phyloP scores from a whole-genome alignment of 1,140 invertebrate genomes.

The Polyergus mexicanus region DNA sequence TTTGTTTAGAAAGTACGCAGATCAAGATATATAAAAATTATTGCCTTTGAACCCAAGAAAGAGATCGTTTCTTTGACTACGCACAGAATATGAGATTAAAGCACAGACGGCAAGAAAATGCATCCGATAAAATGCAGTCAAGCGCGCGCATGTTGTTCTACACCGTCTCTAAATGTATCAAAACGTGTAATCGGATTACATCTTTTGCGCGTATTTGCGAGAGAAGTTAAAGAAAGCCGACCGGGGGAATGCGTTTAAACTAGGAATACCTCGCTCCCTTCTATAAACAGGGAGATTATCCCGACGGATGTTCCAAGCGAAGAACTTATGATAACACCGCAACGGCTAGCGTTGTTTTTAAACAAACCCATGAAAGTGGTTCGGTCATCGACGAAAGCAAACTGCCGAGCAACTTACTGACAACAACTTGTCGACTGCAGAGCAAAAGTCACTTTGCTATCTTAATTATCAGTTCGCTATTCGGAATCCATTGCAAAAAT shows the following conservation, averaged over 20 bases:
- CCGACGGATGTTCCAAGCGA: slow-evolving; percentile 28
- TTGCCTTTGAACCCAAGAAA: neutral
- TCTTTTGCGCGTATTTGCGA: slow-evolving; percentile 42
- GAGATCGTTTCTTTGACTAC: neutral
- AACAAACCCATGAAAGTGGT: slow-evolving; percentile 52
- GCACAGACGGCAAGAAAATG: slow-evolving; percentile 36
- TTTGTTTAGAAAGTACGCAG: neutral
- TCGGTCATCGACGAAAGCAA: slow-evolving; percentile 40
- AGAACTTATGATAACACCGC: slow-evolving; percentile 61
- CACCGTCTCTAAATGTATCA: slow-evolving; percentile 54
- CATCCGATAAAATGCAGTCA: slow-evolving; percentile 38
- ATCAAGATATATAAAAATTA: slow-evolving; percentile 2
- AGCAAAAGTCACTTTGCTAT: slow-evolving; percentile 52
- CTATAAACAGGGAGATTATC: slow-evolving; percentile 61
- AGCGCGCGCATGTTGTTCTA: slow-evolving; percentile 29
- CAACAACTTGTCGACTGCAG: slow-evolving; percentile 61
- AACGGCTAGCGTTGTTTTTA: slow-evolving; percentile 42
- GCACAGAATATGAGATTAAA: neutral
- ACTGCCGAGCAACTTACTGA: slow-evolving; percentile 40
- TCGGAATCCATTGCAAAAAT: slow-evolving; percentile 58
- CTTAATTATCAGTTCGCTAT: slow-evolving; percentile 66
- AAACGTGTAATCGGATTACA: slow-evolving; percentile 62
- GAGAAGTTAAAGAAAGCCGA: slow-evolving; percentile 52
- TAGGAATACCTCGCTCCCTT: slow-evolving; percentile 52
- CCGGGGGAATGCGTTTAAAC: slow-evolving; percentile 39